These are phyloP conservation scores for Drosophila nr. perissopoda DNA, from an alignment of 2,888 invertebrate species.

Conservation along the genomic window DNA sequence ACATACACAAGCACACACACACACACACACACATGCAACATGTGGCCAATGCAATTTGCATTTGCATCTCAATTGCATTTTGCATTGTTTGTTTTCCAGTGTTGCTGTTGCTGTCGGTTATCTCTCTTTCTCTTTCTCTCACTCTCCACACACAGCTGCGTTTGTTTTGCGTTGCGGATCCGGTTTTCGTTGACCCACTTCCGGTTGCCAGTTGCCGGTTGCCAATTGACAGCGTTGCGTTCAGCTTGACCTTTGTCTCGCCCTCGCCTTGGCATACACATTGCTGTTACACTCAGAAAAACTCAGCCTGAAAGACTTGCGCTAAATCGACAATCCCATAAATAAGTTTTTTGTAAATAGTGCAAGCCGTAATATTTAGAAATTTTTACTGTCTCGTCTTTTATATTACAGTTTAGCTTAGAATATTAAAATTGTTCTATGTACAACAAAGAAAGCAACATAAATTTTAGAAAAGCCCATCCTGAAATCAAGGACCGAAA, in stretches of 20 bases:
- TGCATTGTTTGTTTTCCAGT: constrained; percentile 69
- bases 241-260: constrained; percentile 71
- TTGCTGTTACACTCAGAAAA: neutral
- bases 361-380: too few relatives aligned
- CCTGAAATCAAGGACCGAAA: neutral
- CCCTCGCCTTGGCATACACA: constrained; percentile 53
- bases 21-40: constrained; percentile 45
- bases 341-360: neutral
- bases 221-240: constrained; percentile 50
- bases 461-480: neutral
- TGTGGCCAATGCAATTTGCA: constrained; percentile 76
- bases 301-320: neutral
- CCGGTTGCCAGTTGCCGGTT: constrained; percentile 71
- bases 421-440: too few relatives aligned
- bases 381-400: neutral
- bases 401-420: neutral
- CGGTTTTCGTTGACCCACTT: constrained; percentile 83
- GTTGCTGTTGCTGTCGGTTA: constrained; percentile 32
- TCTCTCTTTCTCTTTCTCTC: constrained; percentile 3
- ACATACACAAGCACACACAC: constrained; percentile 28
- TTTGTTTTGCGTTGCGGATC: constrained; percentile 66
- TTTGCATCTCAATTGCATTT: constrained; percentile 80
- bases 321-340: neutral
- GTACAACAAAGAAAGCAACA: too few relatives aligned
- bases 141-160: constrained; percentile 73